These are phyloP conservation scores for Dastarcus helophoroides DNA, from an alignment of 2,888 invertebrate species.

Conservation along the genomic window DNA sequence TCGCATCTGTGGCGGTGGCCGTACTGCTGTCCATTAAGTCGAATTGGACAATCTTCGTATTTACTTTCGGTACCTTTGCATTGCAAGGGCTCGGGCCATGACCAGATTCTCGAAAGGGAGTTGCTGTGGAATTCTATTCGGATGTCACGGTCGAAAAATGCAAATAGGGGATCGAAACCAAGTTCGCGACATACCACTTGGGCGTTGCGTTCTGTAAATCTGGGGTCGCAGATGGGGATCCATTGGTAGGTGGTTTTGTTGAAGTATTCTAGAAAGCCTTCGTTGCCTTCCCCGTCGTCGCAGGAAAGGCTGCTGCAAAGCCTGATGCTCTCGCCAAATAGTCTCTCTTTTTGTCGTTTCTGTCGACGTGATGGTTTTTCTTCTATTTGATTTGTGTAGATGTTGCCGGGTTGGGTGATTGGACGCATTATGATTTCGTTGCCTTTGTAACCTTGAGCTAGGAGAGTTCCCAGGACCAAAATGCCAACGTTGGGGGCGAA, in stretches of 20 bases:
- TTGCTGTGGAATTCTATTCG: slow-evolving; percentile 84
- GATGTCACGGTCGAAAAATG: slow-evolving; percentile 75
- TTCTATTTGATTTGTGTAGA: slow-evolving; percentile 24
- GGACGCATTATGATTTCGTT: slow-evolving; percentile 72
- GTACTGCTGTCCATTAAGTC: slow-evolving; percentile 81
- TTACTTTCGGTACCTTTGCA: slow-evolving; percentile 64
- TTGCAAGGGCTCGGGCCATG: slow-evolving; percentile 89
- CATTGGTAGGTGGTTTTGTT: slow-evolving; percentile 92
- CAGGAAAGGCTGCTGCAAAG: slow-evolving; percentile 70
- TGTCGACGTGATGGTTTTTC: slow-evolving; percentile 27
- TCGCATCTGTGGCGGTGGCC: slow-evolving; percentile 76
- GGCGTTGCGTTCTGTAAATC: slow-evolving; percentile 93
- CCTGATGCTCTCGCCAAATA: slow-evolving; percentile 55
- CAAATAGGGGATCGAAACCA: slow-evolving; percentile 79
- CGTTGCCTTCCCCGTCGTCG: slow-evolving; percentile 48
- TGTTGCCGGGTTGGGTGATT: slow-evolving; percentile 31
- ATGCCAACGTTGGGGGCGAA: slow-evolving; percentile 95
- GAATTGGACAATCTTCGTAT: slow-evolving; percentile 74
- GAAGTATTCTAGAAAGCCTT: slow-evolving; percentile 91
- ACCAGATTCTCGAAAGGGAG: slow-evolving; percentile 77
- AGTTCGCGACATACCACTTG: slow-evolving; percentile 92
- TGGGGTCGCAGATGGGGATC: slow-evolving; percentile 91
- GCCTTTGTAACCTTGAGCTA: slow-evolving; percentile 67
- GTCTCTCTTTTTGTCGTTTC: slow-evolving; percentile 45
- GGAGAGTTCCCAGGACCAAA: slow-evolving; percentile 80